A percentile compares a stretch with the other conserved stretches of the same genome.
These are phyloP conservation scores for Bovichtus variegatus DNA, from an alignment of 2,797 vertebrate genomes.

Conservation along the genomic window DNA sequence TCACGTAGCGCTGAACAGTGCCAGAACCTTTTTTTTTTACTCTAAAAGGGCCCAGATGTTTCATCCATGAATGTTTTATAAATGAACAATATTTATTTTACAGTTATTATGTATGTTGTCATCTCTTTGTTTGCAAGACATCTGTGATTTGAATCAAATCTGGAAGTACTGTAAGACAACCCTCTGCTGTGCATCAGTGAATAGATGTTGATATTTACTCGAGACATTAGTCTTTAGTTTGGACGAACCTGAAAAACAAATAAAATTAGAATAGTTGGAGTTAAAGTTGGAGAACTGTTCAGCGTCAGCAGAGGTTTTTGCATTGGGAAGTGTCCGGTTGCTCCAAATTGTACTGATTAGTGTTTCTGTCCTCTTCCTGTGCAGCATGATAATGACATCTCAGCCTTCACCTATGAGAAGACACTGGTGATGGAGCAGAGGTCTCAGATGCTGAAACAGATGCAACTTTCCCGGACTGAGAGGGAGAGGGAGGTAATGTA, in stretches of 20 bases:
- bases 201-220: background rate
- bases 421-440: conserved; percentile 98
- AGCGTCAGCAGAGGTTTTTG: background rate
- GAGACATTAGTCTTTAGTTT: background rate
- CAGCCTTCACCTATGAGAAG: conserved; percentile 97
- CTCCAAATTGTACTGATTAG: no score
- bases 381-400: conserved; percentile 96
- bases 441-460: conserved; percentile 97
- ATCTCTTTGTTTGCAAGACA: background rate
- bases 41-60: background rate
- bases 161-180: no score
- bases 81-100: background rate
- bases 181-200: background rate
- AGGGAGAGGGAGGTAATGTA: conserved; percentile 92
- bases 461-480: conserved; percentile 95
- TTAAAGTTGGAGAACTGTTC: background rate
- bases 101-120: background rate
- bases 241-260: background rate
- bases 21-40: background rate
- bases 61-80: background rate
- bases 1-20: background rate
- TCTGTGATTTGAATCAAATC: background rate
- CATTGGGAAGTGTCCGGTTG: no score
- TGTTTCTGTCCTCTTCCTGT: conserved; percentile 7
- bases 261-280: background rate